Evolutionary conservation across 2,797 vertebrate genomes (phyloP), one percentile per base, ranked within the genome.

Genomic region (Botia almorhae): DNA sequence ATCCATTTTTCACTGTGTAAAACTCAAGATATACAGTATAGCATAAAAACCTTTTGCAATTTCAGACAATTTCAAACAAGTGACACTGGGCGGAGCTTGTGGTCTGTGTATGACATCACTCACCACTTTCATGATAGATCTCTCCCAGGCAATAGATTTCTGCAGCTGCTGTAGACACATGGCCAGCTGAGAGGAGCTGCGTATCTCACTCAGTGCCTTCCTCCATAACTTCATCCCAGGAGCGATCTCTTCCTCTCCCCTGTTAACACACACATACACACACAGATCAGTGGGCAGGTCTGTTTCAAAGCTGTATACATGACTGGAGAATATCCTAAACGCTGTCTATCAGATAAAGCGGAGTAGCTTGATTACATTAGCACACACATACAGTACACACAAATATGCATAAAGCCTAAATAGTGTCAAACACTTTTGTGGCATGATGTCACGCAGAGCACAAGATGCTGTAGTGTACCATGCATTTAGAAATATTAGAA

Each of bases 91-190:
- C 1, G 50, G 50, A 16, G 50, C 13, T 51, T 16, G 50, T 29
- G 68, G 4, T 29, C 48, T 26, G 16, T 53, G 26, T 26, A 53
- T 16, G 21, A 29, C 5, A 12, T 29, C 43, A 72, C 85, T 94
- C 91, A 99, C 98, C 95, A 99, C 98, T 97, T 99, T 99, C 98
- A 99, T 99, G 92, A 99, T 99, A 83, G 98, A 99, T 89, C 98
- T 96, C 93, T 99, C 98, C 98, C 98, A 99, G 76, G 98, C 98
- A 85, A 99, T 98, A 75, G 97, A 97, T 93, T 98, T 99, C 95
- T 99, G 97, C 86, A 99, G 94, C 82, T 99, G 98, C 92, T 99
- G 98, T 90, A 99, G 94, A 85, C 98, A 99, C 93, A 99, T 96
- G 88, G 97, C 96, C 90, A 99, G 92, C 93, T 99, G 98, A 69